These are phyloP conservation scores for Drosophila quasianomalipes DNA, from an alignment of 2,888 invertebrate species.

Conservation along the genomic window DNA sequence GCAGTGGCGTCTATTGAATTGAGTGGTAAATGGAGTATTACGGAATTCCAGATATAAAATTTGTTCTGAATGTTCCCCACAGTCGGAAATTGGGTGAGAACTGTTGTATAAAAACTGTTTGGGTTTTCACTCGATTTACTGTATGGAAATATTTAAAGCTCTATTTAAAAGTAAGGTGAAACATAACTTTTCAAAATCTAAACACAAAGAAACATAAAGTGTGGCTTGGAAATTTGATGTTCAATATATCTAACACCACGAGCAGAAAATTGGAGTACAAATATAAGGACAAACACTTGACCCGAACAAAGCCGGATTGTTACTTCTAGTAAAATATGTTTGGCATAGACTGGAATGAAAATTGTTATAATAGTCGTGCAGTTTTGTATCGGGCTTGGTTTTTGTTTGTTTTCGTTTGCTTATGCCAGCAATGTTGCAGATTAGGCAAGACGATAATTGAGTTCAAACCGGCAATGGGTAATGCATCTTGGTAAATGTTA, in stretches of 20 bases:
- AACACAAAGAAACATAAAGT: not conserved
- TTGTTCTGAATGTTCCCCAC: not conserved
- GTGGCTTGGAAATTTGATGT: not conserved
- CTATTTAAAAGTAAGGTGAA: not conserved
- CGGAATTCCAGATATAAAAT: not conserved
- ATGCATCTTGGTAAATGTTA: slow-evolving; percentile 77
- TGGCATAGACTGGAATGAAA: slow-evolving; percentile 51
- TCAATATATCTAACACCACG: not conserved
- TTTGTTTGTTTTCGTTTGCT: slow-evolving; percentile 25
- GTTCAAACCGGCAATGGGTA: slow-evolving; percentile 71
- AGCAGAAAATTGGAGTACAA: not conserved
- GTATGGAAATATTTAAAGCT: not conserved
- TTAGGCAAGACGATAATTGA: slow-evolving; percentile 80
- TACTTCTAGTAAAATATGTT: slow-evolving; percentile 19
- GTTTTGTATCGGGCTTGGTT: slow-evolving; percentile 23
- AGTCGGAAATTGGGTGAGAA: not conserved
- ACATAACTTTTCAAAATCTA: not conserved
- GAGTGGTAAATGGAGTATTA: slow-evolving; percentile 10
- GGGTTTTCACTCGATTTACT: not conserved
- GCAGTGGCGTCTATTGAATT: slow-evolving; percentile 17
- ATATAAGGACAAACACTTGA: not conserved
- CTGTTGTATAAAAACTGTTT: not conserved
- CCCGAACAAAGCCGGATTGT: not conserved
- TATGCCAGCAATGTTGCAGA: slow-evolving; percentile 40
- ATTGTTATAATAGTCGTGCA: slow-evolving; percentile 65